Evolutionary conservation across 2,797 vertebrate genomes (phyloP).

Genomic region (Chaunax sp.): DNA sequence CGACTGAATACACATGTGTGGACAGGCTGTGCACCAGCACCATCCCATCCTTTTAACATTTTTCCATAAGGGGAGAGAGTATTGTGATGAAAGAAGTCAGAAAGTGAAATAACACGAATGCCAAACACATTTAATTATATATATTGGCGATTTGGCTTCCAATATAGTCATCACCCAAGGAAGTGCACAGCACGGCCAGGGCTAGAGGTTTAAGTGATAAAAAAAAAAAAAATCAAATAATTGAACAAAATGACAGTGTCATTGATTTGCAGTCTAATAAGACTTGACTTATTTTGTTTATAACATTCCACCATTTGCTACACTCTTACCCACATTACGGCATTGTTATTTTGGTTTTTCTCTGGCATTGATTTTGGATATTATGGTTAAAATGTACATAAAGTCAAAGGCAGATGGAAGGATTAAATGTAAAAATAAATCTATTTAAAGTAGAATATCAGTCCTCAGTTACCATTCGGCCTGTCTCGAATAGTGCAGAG

Average conservation of each 20-base stretch:
- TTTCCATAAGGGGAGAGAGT: conserved; percentile 26
- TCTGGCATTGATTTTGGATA: conserved; percentile 8
- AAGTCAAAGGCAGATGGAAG: not conserved
- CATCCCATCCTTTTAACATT: conserved; percentile 23
- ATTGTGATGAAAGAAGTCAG: conserved; percentile 20
- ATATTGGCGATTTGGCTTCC: conserved; percentile 2
- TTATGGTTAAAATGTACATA: conserved; percentile 12
- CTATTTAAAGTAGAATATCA: conserved; percentile 15
- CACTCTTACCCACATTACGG: conserved; percentile 1
- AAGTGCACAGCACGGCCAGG: conserved; percentile 9
- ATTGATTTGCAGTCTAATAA: not conserved
- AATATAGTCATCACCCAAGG: not conserved
- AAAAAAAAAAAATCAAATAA: conserved; percentile 26
- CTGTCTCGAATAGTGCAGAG: conserved; percentile 1
- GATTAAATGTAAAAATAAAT: not conserved
- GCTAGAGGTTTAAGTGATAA: conserved; percentile 6
- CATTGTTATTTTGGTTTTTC: not conserved
- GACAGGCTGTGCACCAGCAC: conserved; percentile 1
- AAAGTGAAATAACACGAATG: conserved; percentile 16
- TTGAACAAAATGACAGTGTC: conserved; percentile 9
- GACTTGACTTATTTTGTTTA: conserved; percentile 7
- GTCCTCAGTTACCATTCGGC: conserved; percentile 1
- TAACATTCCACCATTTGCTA: conserved; percentile 14
- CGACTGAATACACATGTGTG: conserved; percentile 5
- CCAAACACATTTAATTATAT: conserved; percentile 35